A percentile compares a stretch with the other conserved stretches of the same genome.
phyloP scores from a whole-genome alignment of 2,888 invertebrate genomes.

The Hydropsyche betteni region DNA sequence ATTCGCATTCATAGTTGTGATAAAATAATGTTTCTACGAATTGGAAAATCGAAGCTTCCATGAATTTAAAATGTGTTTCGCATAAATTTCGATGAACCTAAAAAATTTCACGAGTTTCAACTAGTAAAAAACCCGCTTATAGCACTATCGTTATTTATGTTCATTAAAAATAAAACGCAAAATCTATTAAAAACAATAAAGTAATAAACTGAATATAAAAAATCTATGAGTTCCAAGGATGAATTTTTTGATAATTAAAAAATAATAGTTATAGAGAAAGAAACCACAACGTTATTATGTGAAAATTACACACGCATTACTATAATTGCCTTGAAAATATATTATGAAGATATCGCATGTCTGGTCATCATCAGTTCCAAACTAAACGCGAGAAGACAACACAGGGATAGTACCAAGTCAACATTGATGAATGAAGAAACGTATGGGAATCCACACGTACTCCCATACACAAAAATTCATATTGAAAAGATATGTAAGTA shows the following conservation, averaged over 20 bases:
- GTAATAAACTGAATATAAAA: neutral
- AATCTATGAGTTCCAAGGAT: neutral
- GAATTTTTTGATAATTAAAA: neutral
- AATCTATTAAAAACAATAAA: neutral
- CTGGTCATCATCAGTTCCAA: constrained; percentile 35
- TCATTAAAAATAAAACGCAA: neutral
- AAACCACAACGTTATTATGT: constrained; percentile 20
- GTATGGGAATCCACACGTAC: constrained; percentile 15
- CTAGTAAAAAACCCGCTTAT: no score
- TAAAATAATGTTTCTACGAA: no score
- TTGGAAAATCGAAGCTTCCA: no score
- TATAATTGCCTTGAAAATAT: constrained; percentile 27
- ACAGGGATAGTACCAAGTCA: constrained; percentile 28
- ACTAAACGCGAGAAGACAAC: constrained; percentile 26
- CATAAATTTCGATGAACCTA: no score
- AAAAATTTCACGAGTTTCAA: no score
- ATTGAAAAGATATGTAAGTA: constrained; percentile 19
- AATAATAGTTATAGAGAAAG: constrained; percentile 7
- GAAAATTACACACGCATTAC: constrained; percentile 28
- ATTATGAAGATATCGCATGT: constrained; percentile 38
- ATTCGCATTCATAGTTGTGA: no score
- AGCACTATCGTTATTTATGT: no score
- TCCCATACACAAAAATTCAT: neutral
- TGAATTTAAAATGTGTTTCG: no score
- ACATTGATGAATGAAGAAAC: constrained; percentile 28